These are phyloP conservation scores for Oxystoma pomonae DNA, from an alignment of 2,888 invertebrate species.

Conservation along the genomic window DNA sequence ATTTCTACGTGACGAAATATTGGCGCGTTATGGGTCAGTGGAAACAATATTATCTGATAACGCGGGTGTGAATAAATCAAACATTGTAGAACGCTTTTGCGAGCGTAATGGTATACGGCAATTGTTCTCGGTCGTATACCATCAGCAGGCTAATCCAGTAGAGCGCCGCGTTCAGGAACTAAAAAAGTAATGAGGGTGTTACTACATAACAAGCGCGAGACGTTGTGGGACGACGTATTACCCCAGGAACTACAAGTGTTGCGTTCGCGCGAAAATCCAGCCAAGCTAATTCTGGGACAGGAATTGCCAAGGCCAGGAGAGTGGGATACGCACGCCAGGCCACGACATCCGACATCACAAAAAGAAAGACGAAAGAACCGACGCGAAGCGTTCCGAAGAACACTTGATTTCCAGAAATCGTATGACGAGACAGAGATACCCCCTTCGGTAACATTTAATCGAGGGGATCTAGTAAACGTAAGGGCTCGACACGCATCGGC, in stretches of 20 bases:
- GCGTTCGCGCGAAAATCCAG: not conserved
- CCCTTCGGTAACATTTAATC: not conserved
- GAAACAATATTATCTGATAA: no score
- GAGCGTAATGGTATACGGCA: not conserved
- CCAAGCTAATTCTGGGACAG: not conserved
- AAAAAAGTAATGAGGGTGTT: not conserved
- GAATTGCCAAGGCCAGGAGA: not conserved
- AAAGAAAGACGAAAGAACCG: not conserved
- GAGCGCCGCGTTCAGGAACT: not conserved
- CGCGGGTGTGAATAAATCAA: no score
- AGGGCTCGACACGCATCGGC: not conserved
- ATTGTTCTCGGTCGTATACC: not conserved
- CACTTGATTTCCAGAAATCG: not conserved
- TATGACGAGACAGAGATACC: not conserved
- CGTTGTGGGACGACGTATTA: not conserved
- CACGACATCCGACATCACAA: not conserved
- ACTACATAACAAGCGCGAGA: not conserved
- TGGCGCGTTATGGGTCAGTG: no score
- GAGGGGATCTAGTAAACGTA: not conserved
- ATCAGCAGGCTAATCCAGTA: not conserved
- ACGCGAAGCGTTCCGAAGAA: not conserved
- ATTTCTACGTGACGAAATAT: no score
- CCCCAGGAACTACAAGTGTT: not conserved
- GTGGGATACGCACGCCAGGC: not conserved
- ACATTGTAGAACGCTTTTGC: not conserved